Conservation (phyloP, 2,888 invertebrate species). For the Bimastos eiseni region DNA sequence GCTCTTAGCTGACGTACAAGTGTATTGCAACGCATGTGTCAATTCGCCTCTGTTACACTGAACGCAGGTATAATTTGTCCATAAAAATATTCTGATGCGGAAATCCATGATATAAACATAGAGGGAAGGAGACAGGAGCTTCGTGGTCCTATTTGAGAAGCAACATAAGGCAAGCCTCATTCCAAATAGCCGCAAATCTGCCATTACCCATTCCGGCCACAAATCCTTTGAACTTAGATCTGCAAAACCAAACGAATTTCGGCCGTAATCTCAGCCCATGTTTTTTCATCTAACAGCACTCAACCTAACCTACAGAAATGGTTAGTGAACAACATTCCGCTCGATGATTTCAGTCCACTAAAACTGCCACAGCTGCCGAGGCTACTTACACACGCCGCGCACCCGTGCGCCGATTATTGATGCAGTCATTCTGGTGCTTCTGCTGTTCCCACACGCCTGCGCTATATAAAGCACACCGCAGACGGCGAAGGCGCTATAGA, state of each 20-base stretch:
- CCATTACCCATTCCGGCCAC: background rate
- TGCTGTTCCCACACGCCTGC: background rate
- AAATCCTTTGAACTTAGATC: background rate
- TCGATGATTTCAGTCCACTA: background rate
- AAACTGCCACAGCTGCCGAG: background rate
- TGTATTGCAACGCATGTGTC: no score
- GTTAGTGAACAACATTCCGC: background rate
- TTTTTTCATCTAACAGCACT: background rate
- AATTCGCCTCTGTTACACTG: no score
- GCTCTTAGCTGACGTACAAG: no score
- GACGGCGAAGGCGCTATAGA: background rate
- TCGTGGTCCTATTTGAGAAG: background rate
- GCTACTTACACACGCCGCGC: background rate
- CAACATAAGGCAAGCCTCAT: background rate
- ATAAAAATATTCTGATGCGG: background rate
- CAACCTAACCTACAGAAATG: background rate
- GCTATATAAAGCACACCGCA: background rate
- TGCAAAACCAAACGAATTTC: background rate
- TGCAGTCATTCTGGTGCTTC: background rate
- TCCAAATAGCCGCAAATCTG: background rate
- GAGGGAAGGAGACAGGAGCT: background rate
- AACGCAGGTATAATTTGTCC: no score
- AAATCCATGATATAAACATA: background rate
- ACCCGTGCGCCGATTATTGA: background rate
- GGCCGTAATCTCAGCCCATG: background rate